Percentiles rank a stretch among this genome's conserved stretches.
phyloP scores from a whole-genome alignment of 2,797 vertebrate species.

The Mus spretus region DNA sequence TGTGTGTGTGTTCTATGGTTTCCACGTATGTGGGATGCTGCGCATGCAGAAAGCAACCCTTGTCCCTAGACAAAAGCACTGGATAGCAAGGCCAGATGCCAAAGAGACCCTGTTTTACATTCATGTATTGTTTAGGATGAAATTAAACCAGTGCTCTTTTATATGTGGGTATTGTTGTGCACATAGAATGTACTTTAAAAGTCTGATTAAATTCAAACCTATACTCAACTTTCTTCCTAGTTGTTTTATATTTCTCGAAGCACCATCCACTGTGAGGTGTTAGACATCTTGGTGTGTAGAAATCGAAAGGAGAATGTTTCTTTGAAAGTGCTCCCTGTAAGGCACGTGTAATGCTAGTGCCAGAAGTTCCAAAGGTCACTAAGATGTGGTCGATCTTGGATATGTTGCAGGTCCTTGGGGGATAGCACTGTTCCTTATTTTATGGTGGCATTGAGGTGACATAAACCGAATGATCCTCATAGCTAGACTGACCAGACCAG shows the following conservation, averaged over 20 bases:
- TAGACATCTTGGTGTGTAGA: too few species aligned
- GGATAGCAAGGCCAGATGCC: not conserved
- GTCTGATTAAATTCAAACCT: not conserved
- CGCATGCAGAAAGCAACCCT: not conserved
- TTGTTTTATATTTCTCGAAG: not conserved
- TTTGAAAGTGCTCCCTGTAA: rapidly evolving
- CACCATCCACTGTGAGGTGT: rapidly evolving
- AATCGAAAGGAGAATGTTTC: not conserved
- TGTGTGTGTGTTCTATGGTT: not conserved
- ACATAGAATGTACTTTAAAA: not conserved
- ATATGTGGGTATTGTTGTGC: not conserved
- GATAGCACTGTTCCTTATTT: too few species aligned
- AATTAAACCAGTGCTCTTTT: not conserved
- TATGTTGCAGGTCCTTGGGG: rapidly evolving
- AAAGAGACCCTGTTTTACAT: not conserved
- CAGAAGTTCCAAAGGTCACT: rapidly evolving
- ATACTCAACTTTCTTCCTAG: not conserved
- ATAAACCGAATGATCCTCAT: not conserved
- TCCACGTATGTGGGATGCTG: not conserved
- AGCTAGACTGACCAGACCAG: not conserved
- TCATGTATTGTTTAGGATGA: not conserved
- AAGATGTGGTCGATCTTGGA: not conserved
- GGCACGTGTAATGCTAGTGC: rapidly evolving
- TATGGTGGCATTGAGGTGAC: rapidly evolving
- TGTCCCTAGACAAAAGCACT: not conserved